A percentile compares a stretch with the other conserved stretches of the same genome.
These are phyloP conservation scores for Luperina nickerlii DNA, from an alignment of 2,888 invertebrate species.

Conservation along the genomic window DNA sequence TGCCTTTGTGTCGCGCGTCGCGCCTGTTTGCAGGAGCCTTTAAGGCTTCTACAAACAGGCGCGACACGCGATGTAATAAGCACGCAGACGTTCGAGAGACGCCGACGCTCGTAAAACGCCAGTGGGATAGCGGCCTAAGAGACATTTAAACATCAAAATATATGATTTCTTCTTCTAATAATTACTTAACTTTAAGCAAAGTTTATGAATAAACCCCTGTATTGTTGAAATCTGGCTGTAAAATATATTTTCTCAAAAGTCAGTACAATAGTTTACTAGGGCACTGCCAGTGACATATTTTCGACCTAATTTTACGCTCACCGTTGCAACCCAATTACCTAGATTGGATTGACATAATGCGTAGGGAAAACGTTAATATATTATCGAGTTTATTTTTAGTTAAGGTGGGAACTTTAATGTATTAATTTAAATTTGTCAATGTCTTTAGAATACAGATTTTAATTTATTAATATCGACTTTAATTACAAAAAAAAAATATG, in stretches of 20 bases:
- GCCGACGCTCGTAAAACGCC: too few relatives aligned
- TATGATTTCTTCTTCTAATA: not conserved
- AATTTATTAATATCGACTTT: not conserved
- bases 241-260: conserved; percentile 1
- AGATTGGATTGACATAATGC: conserved; percentile 30
- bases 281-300: conserved; percentile 42
- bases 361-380: conserved; percentile 21
- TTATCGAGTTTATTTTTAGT: not conserved
- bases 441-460: not conserved
- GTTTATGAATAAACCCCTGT: not conserved
- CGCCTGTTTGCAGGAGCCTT: too few relatives aligned
- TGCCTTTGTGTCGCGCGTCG: too few relatives aligned
- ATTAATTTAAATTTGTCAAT: not conserved
- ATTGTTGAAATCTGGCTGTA: not conserved
- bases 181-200: not conserved
- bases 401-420: not conserved
- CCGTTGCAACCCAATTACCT: conserved; percentile 44
- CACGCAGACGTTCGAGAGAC: too few relatives aligned
- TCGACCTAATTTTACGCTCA: conserved; percentile 31
- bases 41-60: too few relatives aligned
- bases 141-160: too few relatives aligned
- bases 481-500: too few relatives aligned
- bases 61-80: too few relatives aligned
- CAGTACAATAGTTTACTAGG: conserved; percentile 52
- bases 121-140: too few relatives aligned